These are phyloP conservation scores for Synanthedon vespiformis DNA, from an alignment of 2,888 invertebrate genomes.

Conservation along the genomic window DNA sequence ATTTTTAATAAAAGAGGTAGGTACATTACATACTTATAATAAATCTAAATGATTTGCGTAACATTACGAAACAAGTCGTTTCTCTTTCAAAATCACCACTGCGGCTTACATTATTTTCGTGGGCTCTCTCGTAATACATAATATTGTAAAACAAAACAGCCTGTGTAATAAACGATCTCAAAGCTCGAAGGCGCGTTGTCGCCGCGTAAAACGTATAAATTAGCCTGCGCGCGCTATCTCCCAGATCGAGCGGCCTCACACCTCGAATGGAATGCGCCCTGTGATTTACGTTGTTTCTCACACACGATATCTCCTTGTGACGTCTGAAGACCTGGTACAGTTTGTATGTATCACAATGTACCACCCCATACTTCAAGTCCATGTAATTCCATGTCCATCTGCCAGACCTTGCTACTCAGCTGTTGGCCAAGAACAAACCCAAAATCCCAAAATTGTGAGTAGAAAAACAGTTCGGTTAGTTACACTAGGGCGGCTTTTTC, in stretches of 20 bases:
- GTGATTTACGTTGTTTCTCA: slow-evolving; percentile 57
- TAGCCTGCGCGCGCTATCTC: slow-evolving; percentile 57
- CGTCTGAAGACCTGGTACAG: slow-evolving; percentile 44
- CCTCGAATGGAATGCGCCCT: slow-evolving; percentile 58
- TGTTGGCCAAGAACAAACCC: no score
- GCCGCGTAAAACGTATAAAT: slow-evolving; percentile 68
- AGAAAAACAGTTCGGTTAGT: no score
- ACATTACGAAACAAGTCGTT: slow-evolving; percentile 9
- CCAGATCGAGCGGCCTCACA: slow-evolving; percentile 62
- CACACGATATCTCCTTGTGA: slow-evolving; percentile 33
- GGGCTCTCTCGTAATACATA: background rate
- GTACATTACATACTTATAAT: no score
- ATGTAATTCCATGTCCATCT: no score
- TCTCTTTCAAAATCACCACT: no score
- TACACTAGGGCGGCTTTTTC: no score
- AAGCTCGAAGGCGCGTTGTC: slow-evolving; percentile 53
- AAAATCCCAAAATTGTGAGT: no score
- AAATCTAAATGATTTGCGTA: background rate
- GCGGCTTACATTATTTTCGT: no score
- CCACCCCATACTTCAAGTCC: no score
- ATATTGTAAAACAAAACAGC: slow-evolving; percentile 11
- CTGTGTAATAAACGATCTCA: slow-evolving; percentile 31
- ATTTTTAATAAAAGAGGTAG: no score
- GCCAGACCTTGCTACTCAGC: no score
- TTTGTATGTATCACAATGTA: background rate